Conservation (phyloP, 2,113 vertebrate species). For the Sporophila hypoxantha region DNA sequence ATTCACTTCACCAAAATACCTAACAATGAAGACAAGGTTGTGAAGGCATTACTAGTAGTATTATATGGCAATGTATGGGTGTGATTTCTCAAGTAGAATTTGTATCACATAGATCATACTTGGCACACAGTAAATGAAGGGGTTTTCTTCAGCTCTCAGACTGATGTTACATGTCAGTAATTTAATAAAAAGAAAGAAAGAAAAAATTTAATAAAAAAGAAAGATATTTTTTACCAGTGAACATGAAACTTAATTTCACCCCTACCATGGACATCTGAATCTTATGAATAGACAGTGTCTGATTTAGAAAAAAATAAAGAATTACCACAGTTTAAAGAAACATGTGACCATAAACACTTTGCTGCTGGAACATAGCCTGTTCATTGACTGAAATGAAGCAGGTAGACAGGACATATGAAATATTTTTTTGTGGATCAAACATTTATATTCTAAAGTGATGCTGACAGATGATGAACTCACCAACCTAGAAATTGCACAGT, state of each 20-base stretch:
- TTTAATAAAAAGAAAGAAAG: neutral
- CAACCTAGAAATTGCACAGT: neutral
- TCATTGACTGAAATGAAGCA: neutral
- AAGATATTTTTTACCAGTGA: neutral
- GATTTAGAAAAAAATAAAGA: neutral
- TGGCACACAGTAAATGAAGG: neutral
- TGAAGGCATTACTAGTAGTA: neutral
- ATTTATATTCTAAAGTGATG: neutral
- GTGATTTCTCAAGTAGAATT: neutral
- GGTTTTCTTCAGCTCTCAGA: neutral
- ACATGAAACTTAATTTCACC: neutral
- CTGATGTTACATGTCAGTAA: neutral
- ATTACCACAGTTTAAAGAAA: neutral
- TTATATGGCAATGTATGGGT: neutral
- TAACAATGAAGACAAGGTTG: neutral
- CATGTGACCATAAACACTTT: neutral
- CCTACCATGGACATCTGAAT: neutral
- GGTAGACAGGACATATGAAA: neutral
- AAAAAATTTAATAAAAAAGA: too few species aligned
- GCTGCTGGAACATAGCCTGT: neutral
- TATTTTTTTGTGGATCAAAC: neutral
- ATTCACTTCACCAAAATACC: neutral
- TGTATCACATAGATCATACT: neutral
- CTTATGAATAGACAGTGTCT: neutral
- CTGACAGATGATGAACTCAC: neutral